These are phyloP conservation scores for Pristionchus entomophagus DNA, from an alignment of 2,888 invertebrate genomes.

Conservation along the genomic window DNA sequence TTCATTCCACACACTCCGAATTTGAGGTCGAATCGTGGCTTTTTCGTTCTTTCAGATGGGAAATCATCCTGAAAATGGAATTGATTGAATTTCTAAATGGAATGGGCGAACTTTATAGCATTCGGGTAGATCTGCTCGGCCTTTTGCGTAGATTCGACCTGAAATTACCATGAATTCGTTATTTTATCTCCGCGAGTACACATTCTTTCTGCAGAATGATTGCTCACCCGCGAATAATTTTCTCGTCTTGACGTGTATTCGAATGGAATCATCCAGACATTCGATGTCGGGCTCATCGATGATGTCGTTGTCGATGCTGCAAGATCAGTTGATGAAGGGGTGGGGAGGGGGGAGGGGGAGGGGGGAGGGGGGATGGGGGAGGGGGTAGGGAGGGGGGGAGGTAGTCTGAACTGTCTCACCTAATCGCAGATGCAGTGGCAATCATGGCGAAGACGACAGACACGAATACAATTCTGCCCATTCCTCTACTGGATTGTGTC, in stretches of 20 bases:
- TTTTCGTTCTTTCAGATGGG: slow-evolving; percentile 67
- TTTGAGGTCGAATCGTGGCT: slow-evolving; percentile 73
- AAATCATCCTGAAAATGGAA: slow-evolving; percentile 65
- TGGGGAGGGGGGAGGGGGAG: neutral
- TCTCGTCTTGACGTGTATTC: slow-evolving; percentile 74
- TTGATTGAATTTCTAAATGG: neutral
- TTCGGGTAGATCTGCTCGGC: slow-evolving; percentile 66
- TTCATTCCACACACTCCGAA: slow-evolving; percentile 76
- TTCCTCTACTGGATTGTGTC: neutral
- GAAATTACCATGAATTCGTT: neutral
- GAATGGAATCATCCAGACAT: slow-evolving; percentile 75
- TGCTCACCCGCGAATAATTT: slow-evolving; percentile 70
- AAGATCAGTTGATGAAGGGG: neutral
- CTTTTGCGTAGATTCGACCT: slow-evolving; percentile 76
- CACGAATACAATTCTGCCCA: neutral
- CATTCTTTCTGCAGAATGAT: neutral
- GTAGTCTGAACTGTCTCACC: neutral
- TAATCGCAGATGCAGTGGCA: neutral
- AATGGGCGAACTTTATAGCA: slow-evolving; percentile 60
- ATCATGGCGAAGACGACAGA: neutral
- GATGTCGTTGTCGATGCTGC: slow-evolving; percentile 75
- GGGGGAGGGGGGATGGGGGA: no score
- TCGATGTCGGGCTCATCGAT: slow-evolving; percentile 76
- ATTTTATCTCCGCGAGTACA: no score
- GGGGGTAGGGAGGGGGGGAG: neutral